Evolutionary conservation across 2,888 invertebrate genomes (phyloP).

Genomic region (Limnephilus rhombicus): DNA sequence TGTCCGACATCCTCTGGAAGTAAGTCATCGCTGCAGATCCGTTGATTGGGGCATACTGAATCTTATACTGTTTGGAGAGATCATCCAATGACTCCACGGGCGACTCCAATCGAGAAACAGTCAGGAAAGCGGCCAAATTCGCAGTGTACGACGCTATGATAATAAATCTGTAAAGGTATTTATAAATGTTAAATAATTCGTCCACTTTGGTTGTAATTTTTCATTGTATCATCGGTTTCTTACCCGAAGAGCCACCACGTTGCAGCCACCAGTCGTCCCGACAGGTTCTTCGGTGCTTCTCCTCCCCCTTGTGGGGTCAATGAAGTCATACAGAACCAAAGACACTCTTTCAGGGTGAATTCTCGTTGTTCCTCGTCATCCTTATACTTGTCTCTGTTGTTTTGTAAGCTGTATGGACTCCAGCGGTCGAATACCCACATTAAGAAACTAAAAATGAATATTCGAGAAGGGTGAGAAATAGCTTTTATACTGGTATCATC

Average conservation of each 20-base stretch:
- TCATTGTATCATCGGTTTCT: background rate
- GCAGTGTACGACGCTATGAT: constrained; percentile 99
- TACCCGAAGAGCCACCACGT: constrained; percentile 99
- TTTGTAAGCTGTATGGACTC: constrained; percentile 98
- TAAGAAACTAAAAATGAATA: constrained; percentile 72
- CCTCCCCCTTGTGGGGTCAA: constrained; percentile 97
- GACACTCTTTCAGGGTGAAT: constrained; percentile 96
- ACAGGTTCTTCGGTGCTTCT: constrained; percentile 97
- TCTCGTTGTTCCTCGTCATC: constrained; percentile 96
- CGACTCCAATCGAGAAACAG: constrained; percentile 94
- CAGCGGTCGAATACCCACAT: constrained; percentile 98
- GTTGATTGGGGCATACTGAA: constrained; percentile 94
- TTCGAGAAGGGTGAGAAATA: background rate
- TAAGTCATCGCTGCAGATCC: constrained; percentile 95
- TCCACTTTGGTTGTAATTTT: background rate
- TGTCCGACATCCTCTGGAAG: constrained; percentile 96
- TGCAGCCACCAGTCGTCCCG: constrained; percentile 95
- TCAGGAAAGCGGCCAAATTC: constrained; percentile 97
- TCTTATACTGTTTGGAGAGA: constrained; percentile 96
- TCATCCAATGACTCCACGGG: constrained; percentile 96
- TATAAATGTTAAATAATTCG: background rate
- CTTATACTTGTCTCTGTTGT: constrained; percentile 94
- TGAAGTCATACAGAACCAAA: constrained; percentile 99
- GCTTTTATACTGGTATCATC: background rate
- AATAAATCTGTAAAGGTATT: constrained; percentile 83